Evolutionary conservation across 2,113 vertebrate genomes (phyloP).

Genomic region (Smithornis capensis): DNA sequence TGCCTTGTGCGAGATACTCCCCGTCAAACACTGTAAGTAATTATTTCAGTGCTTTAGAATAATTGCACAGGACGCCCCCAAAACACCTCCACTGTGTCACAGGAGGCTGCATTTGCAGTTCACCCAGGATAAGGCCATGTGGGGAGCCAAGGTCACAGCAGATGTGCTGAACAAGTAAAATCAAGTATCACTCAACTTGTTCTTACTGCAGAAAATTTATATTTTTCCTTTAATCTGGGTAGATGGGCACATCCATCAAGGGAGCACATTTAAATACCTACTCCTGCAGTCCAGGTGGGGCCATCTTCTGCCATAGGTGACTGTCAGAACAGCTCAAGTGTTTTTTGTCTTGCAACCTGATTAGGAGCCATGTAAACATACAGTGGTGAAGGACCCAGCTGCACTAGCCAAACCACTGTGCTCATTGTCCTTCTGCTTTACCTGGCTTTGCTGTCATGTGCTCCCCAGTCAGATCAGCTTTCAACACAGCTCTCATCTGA

Average conservation of each 20-base stretch:
- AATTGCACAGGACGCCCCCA: not conserved
- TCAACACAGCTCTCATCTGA: not conserved
- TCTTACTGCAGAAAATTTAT: not conserved
- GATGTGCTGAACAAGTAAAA: not conserved
- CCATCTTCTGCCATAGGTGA: not conserved
- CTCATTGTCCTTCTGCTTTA: not conserved
- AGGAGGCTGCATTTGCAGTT: not conserved
- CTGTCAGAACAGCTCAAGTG: not conserved
- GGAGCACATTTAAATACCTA: not conserved
- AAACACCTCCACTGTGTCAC: not conserved
- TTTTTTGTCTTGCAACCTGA: not conserved
- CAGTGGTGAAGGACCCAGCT: not conserved
- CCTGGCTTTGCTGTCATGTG: accelerated
- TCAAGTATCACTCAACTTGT: not conserved
- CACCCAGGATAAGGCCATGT: accelerated
- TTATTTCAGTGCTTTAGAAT: not conserved
- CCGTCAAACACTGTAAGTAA: not conserved
- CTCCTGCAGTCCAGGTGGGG: not conserved
- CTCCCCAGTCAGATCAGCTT: not conserved
- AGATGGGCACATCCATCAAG: not conserved
- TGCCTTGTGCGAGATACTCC: not conserved
- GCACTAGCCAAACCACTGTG: not conserved
- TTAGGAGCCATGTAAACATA: accelerated
- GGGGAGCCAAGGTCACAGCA: not conserved
- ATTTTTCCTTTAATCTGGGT: not conserved